Evolutionary conservation across 2,888 invertebrate species (phyloP), one percentile per base, ranked within the genome.

Genomic region (Melikaiella ostensackeni): DNA sequence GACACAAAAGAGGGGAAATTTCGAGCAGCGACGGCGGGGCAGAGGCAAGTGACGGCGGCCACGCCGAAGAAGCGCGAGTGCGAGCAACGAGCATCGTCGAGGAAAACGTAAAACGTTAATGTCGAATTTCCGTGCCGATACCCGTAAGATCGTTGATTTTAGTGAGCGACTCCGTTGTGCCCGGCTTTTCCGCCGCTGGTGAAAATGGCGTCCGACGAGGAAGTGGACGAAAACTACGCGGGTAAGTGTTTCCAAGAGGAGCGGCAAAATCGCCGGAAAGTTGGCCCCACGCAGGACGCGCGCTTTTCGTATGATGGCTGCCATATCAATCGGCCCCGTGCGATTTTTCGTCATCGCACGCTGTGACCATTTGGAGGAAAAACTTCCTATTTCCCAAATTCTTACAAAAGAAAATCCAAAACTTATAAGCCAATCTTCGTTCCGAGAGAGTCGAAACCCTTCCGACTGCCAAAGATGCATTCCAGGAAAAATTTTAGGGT

Each of bases 181-280:
- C 42, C 75, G 50, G 70, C 70, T 70, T 50, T 13, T 55, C 13
- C 30, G 76, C 62, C 74, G 74, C 57, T 74, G 64, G 73, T 57
- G 79, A 87, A 82, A 92, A 97, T 97, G 97, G 97, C 96, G 92
- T 97, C 97, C 84, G 97, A 97, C 89, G 97, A 97, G 91, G 97
- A 97, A 93, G 95, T 96, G 91, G 97, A 97, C 89, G 97, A 96
- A 91, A 95, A 95, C 92, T 96, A 95, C 91, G 96, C 96, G 94
- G 97, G 97, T 97, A 94, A 96, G 95, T 92, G 33, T 70, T 27
- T 33, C 16, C 76, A 75, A 24, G 27, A 66, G 19, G 80, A 84
- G 59, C 64, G 74, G 77, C 38, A 77, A 80, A 82, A 77, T 81
- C 81, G 77, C 84, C 84, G 83, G 83, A 85, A 82, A 84, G 81